Percentiles rank a stretch among this genome's conserved stretches.
These are phyloP conservation scores for Atlantisia rogersi DNA, from an alignment of 2,113 vertebrate genomes.

Conservation along the genomic window DNA sequence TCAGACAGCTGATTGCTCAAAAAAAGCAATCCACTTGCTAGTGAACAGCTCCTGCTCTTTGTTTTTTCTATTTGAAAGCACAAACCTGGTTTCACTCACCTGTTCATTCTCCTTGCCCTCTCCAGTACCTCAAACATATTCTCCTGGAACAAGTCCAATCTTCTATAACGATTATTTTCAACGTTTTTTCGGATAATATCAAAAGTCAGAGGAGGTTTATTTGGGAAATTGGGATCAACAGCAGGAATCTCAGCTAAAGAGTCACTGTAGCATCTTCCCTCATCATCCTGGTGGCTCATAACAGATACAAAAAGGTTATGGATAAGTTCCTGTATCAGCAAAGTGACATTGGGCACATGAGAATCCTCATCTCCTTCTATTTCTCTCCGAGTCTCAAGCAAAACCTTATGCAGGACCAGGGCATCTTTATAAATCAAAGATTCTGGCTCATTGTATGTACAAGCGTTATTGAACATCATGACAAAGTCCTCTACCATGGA, in stretches of 20 bases:
- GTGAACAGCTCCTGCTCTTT: neutral
- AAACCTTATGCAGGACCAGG: slow-evolving; percentile 92
- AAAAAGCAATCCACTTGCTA: neutral
- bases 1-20: neutral
- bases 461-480: slow-evolving; percentile 99
- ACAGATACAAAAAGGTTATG: slow-evolving; percentile 98
- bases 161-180: slow-evolving; percentile 90
- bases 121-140: slow-evolving; percentile 99
- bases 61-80: neutral
- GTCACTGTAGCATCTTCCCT: slow-evolving; percentile 98
- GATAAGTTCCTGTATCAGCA: slow-evolving; percentile 95
- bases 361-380: slow-evolving; percentile 94
- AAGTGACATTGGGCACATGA: slow-evolving; percentile 92
- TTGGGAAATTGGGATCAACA: slow-evolving; percentile 85
- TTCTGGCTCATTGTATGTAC: slow-evolving; percentile 97
- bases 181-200: slow-evolving; percentile 94
- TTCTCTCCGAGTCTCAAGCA: slow-evolving; percentile 92
- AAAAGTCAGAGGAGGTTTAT: slow-evolving; percentile 89
- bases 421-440: slow-evolving; percentile 98
- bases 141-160: slow-evolving; percentile 96
- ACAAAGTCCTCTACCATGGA: slow-evolving; percentile 97
- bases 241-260: slow-evolving; percentile 96
- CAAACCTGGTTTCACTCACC: slow-evolving; percentile 74
- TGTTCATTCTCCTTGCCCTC: slow-evolving; percentile 91
- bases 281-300: slow-evolving; percentile 96